These are phyloP conservation scores for Dendrolimus punctatus DNA, from an alignment of 1,140 invertebrate genomes.

Conservation along the genomic window DNA sequence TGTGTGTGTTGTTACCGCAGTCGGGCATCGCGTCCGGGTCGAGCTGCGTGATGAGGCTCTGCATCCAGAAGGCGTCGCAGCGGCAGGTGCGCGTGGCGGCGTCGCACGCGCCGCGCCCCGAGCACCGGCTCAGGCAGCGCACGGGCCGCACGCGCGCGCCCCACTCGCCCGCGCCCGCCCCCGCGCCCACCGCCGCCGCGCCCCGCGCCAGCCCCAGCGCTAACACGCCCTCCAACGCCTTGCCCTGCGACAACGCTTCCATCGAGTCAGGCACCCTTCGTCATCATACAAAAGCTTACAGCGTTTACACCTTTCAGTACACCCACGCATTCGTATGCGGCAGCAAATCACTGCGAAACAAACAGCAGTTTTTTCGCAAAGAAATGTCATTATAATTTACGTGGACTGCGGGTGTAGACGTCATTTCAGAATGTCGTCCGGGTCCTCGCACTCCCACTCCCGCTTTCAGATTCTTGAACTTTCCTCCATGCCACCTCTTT, in stretches of 20 bases:
- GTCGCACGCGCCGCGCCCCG: constrained; percentile 92
- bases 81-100: constrained; percentile 86
- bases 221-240: constrained; percentile 32
- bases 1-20: constrained; percentile 56
- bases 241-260: constrained; percentile 17
- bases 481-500: too few species aligned
- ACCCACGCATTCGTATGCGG: too few species aligned
- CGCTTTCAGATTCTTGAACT: too few species aligned
- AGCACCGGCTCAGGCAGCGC: constrained; percentile 94
- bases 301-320: too few species aligned
- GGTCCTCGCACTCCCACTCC: too few species aligned
- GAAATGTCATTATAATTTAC: too few species aligned
- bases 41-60: constrained; percentile 72
- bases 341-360: too few species aligned
- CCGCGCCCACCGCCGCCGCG: constrained; percentile 65
- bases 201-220: constrained; percentile 38
- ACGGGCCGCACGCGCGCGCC: constrained; percentile 80
- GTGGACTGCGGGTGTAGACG: too few species aligned
- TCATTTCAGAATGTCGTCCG: too few species aligned
- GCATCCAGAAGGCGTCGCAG: constrained; percentile 98
- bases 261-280: too few species aligned
- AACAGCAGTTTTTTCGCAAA: too few species aligned
- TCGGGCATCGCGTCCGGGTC: constrained; percentile 70
- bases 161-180: constrained; percentile 72
- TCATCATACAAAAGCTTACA: too few species aligned